Conservation (phyloP, 2,797 vertebrate genomes). For the Takifugu rubripes region DNA sequence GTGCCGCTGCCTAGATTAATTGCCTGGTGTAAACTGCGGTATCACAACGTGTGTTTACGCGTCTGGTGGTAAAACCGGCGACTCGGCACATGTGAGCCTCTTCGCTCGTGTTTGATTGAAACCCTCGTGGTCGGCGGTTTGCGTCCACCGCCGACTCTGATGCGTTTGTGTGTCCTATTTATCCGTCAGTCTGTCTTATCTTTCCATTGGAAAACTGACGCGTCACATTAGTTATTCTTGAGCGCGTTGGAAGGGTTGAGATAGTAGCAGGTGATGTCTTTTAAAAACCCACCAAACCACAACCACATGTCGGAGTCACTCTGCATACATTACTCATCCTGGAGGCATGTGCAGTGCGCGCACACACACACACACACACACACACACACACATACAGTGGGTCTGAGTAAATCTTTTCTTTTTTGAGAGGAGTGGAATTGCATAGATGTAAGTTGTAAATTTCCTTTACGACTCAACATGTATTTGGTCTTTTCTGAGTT, state of each 20-base stretch:
- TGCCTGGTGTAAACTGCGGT: slow-evolving; percentile 30
- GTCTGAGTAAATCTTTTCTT: slow-evolving; percentile 1
- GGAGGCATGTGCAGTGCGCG: slow-evolving; percentile 39
- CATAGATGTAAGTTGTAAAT: slow-evolving; percentile 30
- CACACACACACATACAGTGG: not conserved
- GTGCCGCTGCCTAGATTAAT: not conserved
- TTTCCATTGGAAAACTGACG: slow-evolving; percentile 62
- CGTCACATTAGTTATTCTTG: slow-evolving; percentile 61
- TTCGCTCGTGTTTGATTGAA: slow-evolving; percentile 28
- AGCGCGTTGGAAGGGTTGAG: slow-evolving; percentile 52
- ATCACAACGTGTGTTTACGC: slow-evolving; percentile 20
- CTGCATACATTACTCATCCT: slow-evolving; percentile 57
- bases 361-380: slow-evolving; percentile 15
- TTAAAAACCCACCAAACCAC: slow-evolving; percentile 67
- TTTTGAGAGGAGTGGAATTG: slow-evolving; percentile 8
- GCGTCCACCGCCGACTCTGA: not conserved
- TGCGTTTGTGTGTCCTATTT: slow-evolving; percentile 6
- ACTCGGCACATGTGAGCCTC: slow-evolving; percentile 14
- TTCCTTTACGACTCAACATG: slow-evolving; percentile 17
- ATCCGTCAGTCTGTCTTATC: slow-evolving; percentile 41
- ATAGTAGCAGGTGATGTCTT: slow-evolving; percentile 71
- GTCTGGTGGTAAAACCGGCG: slow-evolving; percentile 29
- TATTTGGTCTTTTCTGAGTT: slow-evolving; percentile 5
- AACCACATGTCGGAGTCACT: slow-evolving; percentile 70
- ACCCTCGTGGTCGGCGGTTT: slow-evolving; percentile 22